phyloP scores from a whole-genome alignment of 2,888 invertebrate species.

The Tetrapedia diversipes region DNA sequence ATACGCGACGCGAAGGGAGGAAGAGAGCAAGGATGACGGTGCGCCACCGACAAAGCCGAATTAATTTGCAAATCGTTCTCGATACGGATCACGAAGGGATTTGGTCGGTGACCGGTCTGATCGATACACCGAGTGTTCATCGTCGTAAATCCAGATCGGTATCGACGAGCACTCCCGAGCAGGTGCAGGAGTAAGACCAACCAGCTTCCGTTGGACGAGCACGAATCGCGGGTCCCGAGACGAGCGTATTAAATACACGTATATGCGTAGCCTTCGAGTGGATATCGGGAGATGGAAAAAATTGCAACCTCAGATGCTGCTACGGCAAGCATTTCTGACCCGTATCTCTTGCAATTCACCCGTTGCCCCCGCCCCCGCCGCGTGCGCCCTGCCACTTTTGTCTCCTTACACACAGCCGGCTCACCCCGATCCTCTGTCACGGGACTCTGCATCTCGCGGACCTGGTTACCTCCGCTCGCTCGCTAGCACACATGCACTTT shows the following conservation, averaged over 20 bases:
- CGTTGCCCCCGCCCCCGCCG: constrained; percentile 58
- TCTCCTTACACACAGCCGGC: constrained; percentile 52
- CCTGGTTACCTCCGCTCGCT: constrained; percentile 42
- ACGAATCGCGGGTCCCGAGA: constrained; percentile 1
- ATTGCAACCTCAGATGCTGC: constrained; percentile 80
- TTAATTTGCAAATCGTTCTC: constrained; percentile 63
- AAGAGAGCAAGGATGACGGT: too few species aligned
- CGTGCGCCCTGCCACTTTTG: constrained; percentile 49
- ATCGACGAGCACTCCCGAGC: constrained; percentile 3
- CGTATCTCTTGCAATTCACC: constrained; percentile 76
- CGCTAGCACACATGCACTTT: constrained; percentile 46
- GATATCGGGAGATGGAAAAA: constrained; percentile 78
- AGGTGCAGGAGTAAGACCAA: neutral
- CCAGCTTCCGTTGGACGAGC: neutral
- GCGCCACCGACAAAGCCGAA: constrained; percentile 62
- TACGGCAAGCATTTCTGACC: constrained; percentile 81
- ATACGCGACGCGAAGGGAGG: too few species aligned
- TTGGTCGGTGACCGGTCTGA: constrained; percentile 14
- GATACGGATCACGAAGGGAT: constrained; percentile 42
- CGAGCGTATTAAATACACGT: neutral
- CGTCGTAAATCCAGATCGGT: constrained; percentile 20
- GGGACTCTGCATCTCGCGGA: constrained; percentile 65
- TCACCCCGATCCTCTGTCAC: constrained; percentile 39
- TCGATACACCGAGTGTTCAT: constrained; percentile 24
- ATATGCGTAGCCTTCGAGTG: constrained; percentile 60